Evolutionary conservation across 2,888 invertebrate species (phyloP).

Genomic region (Synanthedon formicaeformis): DNA sequence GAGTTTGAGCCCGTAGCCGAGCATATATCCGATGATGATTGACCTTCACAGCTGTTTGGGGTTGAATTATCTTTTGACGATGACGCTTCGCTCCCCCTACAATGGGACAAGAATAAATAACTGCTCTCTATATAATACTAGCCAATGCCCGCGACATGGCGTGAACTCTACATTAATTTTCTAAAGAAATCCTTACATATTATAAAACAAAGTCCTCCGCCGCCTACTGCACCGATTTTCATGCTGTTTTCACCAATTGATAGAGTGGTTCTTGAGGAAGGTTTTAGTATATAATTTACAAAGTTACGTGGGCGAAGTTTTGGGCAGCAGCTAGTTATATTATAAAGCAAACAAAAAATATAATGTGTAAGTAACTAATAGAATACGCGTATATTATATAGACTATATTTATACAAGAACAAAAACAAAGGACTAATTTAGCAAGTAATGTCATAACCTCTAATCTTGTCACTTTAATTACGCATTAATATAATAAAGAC

Average conservation of each 20-base stretch:
- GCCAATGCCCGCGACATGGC: too few relatives aligned
- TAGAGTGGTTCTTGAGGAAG: too few relatives aligned
- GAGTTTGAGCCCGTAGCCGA: slow-evolving; percentile 28
- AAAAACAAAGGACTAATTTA: slow-evolving; percentile 57
- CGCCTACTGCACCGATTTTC: too few relatives aligned
- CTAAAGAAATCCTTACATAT: too few relatives aligned
- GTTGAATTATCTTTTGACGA: slow-evolving; percentile 52
- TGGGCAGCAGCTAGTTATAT: too few relatives aligned
- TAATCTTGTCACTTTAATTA: slow-evolving; percentile 20
- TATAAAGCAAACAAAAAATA: too few relatives aligned
- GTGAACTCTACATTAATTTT: neutral
- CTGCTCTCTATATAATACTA: neutral
- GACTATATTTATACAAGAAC: slow-evolving; percentile 14
- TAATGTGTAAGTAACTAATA: neutral
- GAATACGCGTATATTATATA: slow-evolving; percentile 8
- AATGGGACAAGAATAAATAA: slow-evolving; percentile 13
- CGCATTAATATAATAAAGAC: slow-evolving; percentile 17
- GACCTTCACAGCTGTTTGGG: slow-evolving; percentile 43
- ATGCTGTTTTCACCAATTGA: too few relatives aligned
- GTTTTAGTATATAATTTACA: too few relatives aligned
- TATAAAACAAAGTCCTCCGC: too few relatives aligned
- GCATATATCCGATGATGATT: slow-evolving; percentile 44
- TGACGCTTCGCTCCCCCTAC: slow-evolving; percentile 67
- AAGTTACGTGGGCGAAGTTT: too few relatives aligned
- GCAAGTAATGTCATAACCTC: slow-evolving; percentile 61